phyloP scores from a whole-genome alignment of 2,888 invertebrate species.

The Orchesella flavescens region DNA sequence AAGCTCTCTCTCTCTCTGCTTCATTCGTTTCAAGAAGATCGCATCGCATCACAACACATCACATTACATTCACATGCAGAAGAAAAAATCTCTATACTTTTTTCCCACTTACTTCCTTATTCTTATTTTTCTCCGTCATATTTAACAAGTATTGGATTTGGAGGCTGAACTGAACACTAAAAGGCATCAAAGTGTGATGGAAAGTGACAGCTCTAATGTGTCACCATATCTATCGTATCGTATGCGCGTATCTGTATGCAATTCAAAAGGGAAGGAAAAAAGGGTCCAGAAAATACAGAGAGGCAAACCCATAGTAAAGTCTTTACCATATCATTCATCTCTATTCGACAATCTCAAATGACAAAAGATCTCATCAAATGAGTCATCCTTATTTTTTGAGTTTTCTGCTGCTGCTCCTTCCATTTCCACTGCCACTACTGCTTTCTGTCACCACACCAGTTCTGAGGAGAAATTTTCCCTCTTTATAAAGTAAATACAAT shows the following conservation, averaged over 20 bases:
- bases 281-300: no score
- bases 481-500: constrained; percentile 51
- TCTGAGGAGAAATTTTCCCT: constrained; percentile 17
- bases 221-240: background rate
- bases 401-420: background rate
- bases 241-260: constrained; percentile 18
- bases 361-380: constrained; percentile 51
- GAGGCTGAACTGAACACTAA: no score
- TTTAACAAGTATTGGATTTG: no score
- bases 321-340: background rate
- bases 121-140: no score
- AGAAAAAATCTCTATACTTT: no score
- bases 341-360: constrained; percentile 44
- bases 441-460: background rate
- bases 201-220: constrained; percentile 36
- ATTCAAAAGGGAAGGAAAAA: constrained; percentile 27
- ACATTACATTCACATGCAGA: no score
- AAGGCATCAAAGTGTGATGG: constrained; percentile 44
- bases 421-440: background rate
- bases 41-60: no score
- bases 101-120: no score
- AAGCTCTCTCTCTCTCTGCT: no score
- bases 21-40: no score
- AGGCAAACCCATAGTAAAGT: background rate
- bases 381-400: constrained; percentile 25